Percentiles rank a stretch among this genome's conserved stretches.
Conservation (phyloP, 2,888 invertebrate species). For the Pimpla rufipes region DNA sequence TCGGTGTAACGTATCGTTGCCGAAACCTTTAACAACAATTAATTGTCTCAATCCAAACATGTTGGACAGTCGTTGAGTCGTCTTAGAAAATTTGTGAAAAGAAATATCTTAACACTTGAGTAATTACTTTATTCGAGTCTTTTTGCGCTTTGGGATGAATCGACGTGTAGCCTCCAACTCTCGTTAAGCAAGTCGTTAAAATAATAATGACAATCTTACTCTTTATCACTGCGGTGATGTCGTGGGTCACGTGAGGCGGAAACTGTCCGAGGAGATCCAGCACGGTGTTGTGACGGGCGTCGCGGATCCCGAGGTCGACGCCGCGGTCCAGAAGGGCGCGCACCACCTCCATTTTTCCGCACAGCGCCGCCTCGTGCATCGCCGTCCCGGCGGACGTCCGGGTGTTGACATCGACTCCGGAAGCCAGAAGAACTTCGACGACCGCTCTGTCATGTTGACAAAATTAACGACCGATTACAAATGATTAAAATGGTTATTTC, state of each 20-base stretch:
- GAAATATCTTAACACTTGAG: too few relatives aligned
- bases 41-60: too few relatives aligned
- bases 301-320: constrained; percentile 92
- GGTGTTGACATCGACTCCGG: constrained; percentile 95
- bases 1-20: too few relatives aligned
- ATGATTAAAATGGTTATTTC: too few relatives aligned
- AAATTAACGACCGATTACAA: too few relatives aligned
- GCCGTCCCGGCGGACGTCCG: constrained; percentile 95
- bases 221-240: constrained; percentile 94
- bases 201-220: constrained; percentile 87
- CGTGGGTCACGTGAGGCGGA: constrained; percentile 95
- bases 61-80: too few relatives aligned
- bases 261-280: constrained; percentile 94
- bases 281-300: constrained; percentile 93
- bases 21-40: too few relatives aligned
- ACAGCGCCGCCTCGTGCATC: constrained; percentile 96
- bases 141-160: too few relatives aligned
- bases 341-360: constrained; percentile 96
- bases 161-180: too few relatives aligned
- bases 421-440: constrained; percentile 92
- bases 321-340: constrained; percentile 92
- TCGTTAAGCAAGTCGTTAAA: too few relatives aligned
- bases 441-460: constrained; percentile 88
- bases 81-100: too few relatives aligned
- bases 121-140: too few relatives aligned